Percentiles rank a stretch among this genome's conserved stretches.
These are phyloP conservation scores for Danio choprae DNA, from an alignment of 2,797 vertebrate species.

Conservation along the genomic window DNA sequence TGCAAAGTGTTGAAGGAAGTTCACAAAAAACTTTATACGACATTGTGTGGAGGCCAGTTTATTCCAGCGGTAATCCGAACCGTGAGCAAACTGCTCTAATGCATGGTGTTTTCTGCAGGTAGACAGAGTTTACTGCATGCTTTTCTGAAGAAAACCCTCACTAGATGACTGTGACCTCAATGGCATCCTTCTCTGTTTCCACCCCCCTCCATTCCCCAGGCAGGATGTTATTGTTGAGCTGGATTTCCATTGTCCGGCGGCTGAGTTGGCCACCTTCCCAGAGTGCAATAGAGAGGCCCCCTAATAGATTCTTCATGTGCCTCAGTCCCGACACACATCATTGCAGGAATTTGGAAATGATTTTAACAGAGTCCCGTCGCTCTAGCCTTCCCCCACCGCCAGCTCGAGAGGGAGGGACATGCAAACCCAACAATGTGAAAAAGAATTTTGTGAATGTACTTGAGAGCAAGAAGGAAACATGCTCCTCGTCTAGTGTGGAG, in stretches of 20 bases:
- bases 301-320: slow-evolving; percentile 86
- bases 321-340: slow-evolving; percentile 66
- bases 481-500: slow-evolving; percentile 5
- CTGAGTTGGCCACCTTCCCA: slow-evolving; percentile 80
- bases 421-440: slow-evolving; percentile 62
- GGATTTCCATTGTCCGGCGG: slow-evolving; percentile 82
- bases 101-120: slow-evolving; percentile 38
- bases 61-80: not conserved
- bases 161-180: slow-evolving; percentile 51
- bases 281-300: slow-evolving; percentile 75
- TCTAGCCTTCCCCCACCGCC: slow-evolving; percentile 13
- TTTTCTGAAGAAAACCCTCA: slow-evolving; percentile 47
- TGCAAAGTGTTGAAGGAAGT: not conserved
- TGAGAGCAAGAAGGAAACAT: slow-evolving; percentile 31
- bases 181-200: slow-evolving; percentile 35
- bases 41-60: not conserved
- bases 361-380: slow-evolving; percentile 63
- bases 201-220: slow-evolving; percentile 71
- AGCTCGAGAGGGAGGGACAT: slow-evolving; percentile 49
- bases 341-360: slow-evolving; percentile 69
- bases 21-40: not conserved
- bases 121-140: slow-evolving; percentile 42
- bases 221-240: slow-evolving; percentile 87
- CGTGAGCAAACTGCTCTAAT: not conserved
- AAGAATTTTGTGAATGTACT: slow-evolving; percentile 60